Conservation (phyloP, 1,140 invertebrate species). For the Danaus melanippus region DNA sequence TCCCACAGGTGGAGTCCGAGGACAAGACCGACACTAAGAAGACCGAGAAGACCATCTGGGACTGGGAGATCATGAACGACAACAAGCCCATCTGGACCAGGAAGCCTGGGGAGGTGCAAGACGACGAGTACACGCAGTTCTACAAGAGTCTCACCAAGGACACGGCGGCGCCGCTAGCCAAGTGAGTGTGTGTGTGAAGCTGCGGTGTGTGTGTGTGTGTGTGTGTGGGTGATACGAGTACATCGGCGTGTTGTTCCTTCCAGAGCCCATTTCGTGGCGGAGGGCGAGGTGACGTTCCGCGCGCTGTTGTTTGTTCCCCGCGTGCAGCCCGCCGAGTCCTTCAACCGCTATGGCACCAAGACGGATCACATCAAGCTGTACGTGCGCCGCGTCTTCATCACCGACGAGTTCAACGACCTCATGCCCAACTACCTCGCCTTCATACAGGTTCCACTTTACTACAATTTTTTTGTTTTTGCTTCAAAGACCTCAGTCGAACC, state of each 20-base stretch:
- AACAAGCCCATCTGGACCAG: slow-evolving; percentile 98
- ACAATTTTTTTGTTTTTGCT: no score
- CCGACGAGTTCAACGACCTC: slow-evolving; percentile 99
- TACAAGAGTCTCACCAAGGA: slow-evolving; percentile 96
- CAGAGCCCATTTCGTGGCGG: slow-evolving; percentile 91
- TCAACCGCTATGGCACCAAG: slow-evolving; percentile 95
- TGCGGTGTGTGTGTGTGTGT: background rate
- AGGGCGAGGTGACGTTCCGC: slow-evolving; percentile 99
- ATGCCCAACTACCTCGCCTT: slow-evolving; percentile 98
- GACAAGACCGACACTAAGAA: slow-evolving; percentile 94
- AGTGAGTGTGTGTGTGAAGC: slow-evolving; percentile 52
- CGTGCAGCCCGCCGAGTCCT: slow-evolving; percentile 91
- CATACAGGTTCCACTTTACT: slow-evolving; percentile 34
- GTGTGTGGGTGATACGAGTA: slow-evolving; percentile 50
- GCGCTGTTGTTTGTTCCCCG: slow-evolving; percentile 94
- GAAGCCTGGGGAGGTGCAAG: slow-evolving; percentile 88
- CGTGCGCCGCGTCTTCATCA: slow-evolving; percentile 98
- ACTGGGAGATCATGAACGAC: slow-evolving; percentile 97
- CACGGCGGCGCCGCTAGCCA: slow-evolving; percentile 85
- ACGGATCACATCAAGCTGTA: slow-evolving; percentile 96
- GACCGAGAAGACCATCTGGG: slow-evolving; percentile 97
- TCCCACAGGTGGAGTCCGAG: slow-evolving; percentile 73
- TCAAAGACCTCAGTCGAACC: no score
- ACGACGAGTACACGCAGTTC: slow-evolving; percentile 94
- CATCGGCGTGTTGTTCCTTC: background rate